Evolutionary conservation across 2,888 invertebrate genomes (phyloP).

Genomic region (Entomobrya multifasciata): DNA sequence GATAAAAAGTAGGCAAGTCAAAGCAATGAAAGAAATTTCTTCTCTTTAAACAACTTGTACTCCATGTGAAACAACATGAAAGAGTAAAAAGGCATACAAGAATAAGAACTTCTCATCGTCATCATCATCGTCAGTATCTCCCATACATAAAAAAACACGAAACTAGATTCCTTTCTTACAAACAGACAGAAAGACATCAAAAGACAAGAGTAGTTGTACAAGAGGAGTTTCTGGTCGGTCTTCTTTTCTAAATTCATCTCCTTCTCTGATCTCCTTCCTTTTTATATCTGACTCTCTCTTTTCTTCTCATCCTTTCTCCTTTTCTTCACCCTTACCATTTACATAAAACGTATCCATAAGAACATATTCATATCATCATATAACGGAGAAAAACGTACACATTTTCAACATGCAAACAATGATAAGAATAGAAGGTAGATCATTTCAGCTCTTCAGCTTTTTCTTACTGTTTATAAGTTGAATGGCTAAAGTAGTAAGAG

Average conservation of each 20-base stretch:
- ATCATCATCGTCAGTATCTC: constrained; percentile 8
- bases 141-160: constrained; percentile 64
- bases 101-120: constrained; percentile 5
- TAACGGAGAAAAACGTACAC: constrained; percentile 26
- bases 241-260: constrained; percentile 67
- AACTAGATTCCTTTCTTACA: constrained; percentile 53
- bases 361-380: not conserved
- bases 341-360: not conserved
- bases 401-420: constrained; percentile 29
- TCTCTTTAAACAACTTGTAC: constrained; percentile 37
- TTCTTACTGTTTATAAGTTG: constrained; percentile 8
- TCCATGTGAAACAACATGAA: constrained; percentile 45
- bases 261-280: constrained; percentile 65
- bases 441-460: constrained; percentile 17
- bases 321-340: not conserved
- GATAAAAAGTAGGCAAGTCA: constrained; percentile 39
- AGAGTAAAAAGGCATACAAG: constrained; percentile 42
- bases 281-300: not conserved
- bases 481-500: not conserved
- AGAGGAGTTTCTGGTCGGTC: constrained; percentile 51
- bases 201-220: constrained; percentile 74
- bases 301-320: constrained; percentile 25
- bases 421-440: constrained; percentile 42
- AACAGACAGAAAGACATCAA: constrained; percentile 75
- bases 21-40: constrained; percentile 42